These are phyloP conservation scores for Holocentrus rufus DNA, from an alignment of 2,797 vertebrate species.

Conservation along the genomic window DNA sequence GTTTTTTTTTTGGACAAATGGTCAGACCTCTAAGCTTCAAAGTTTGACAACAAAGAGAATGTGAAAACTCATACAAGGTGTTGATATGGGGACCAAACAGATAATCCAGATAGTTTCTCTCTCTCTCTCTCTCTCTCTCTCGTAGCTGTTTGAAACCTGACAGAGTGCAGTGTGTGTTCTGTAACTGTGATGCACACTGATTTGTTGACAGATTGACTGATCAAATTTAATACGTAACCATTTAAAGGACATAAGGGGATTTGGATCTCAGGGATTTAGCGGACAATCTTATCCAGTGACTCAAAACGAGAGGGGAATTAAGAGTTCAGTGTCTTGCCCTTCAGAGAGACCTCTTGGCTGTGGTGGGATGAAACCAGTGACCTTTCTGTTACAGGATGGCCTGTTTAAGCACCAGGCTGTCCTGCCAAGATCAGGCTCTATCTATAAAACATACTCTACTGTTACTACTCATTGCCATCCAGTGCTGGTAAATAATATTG, in stretches of 20 bases:
- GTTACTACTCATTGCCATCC: neutral
- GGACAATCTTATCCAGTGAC: neutral
- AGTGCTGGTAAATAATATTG: conserved; percentile 7
- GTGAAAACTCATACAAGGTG: no score
- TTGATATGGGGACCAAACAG: neutral
- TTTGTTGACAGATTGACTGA: neutral
- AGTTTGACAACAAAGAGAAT: no score
- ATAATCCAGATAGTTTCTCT: neutral
- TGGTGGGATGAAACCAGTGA: neutral
- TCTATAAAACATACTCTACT: no score
- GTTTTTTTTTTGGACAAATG: no score
- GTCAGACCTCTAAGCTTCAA: no score
- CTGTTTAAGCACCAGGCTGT: no score
- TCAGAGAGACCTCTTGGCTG: no score
- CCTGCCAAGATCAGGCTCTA: no score
- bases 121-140: no score
- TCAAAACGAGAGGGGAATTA: neutral
- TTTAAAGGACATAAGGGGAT: conserved; percentile 4
- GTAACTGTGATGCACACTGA: neutral
- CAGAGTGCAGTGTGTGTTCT: neutral
- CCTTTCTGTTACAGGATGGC: no score
- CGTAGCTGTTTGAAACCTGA: neutral
- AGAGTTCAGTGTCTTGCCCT: neutral
- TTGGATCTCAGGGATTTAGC: conserved; percentile 4
- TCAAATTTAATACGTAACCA: conserved; percentile 1